Base-by-base conservation (phyloP, 2,113 vertebrate genomes). In the Eurypyga helias region DNA sequence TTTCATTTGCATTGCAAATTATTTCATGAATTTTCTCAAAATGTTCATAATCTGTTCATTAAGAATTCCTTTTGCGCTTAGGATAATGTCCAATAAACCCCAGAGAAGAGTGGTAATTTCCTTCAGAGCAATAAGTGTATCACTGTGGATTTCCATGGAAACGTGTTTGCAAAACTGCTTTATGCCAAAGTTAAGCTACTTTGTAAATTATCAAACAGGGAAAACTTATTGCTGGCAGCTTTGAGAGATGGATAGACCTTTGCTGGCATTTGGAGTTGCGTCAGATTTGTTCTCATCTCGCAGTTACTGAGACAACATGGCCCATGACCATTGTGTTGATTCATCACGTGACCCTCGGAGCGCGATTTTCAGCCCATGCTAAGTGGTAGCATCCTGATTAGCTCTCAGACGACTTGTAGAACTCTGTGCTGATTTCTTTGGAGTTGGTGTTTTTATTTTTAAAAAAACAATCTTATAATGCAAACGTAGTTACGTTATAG, bases 311-410 rank as follows among this genome's bases (percentile, higher is more conserved):
- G 34, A 29, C 36, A 54, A 46, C 52, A 11, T 0, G 0, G 64
- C 33, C 26, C 41, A 0, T 6, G 10, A 7, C 31, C 16, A 7
- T 17, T 34, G 31, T 38, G 23, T 49, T 15, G 34, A 51, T 57
- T 20, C 54, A 7, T 13, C 62, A 24, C 49, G 48, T 58, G 70
- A 70, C 26, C 52, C 17, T 57, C 0, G 1, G 23, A 29, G n/a
- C 12, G 10, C 1, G 1, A 8, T 48, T 25, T 57, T 9, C 21
- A 60, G 38, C 41, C 51, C 0, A 0, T 26, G 43, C 13, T 14
- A n/a, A 73, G 38, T 0, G 0, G 43, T 16, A 28, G 14, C 1
- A 0, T 38, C 62, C 62, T 70, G n/a, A 9, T 70, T 61, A 78
- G 17, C 38, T 21, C 10, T 8, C 24, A 43, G 25, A 33, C 15